Base-by-base conservation (phyloP, 2,797 vertebrate species). In the Semaprochilodus insignis region DNA sequence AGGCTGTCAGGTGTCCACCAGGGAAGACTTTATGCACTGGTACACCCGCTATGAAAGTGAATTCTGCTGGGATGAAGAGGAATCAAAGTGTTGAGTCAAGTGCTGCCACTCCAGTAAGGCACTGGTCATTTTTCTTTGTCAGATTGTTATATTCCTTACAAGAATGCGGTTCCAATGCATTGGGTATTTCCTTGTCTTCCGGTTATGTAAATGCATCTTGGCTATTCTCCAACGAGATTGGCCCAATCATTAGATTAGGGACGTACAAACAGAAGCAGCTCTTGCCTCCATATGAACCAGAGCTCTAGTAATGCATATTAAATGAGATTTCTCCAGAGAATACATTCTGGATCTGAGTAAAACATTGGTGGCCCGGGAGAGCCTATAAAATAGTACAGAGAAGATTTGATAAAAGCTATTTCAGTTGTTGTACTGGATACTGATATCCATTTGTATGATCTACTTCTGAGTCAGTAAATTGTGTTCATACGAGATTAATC, bases 31-130 rank as follows among this genome's bases (percentile, higher is more conserved):
- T 93, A 90, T 92, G 93, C 93, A 88, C 94, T 91, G 85, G 77
- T 95, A 94, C 92, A 93, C 94, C 83, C 78, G 86, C 90, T 92
- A 87, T 92, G 93, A 95, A 94, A 94, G 94, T 90, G 91, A 91
- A 94, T 93, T 93, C 86, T 89, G 87, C 86, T 89, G 93, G 93
- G 93, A 94, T 93, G 90, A 87, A 84, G 87, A 4, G 78, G 88
- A 21, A 91, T 88, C 88, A 89, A 89, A 92, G 90, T 87, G 90
- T 63, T 81, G 89, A 92, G 86, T 94, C 93, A 93, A 95, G 92
- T 92, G 90, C 90, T 90, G 91, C 90, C 91, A 91, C 92, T 95
- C 88, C 85, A 88, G 84, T 88, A 86, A 90, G 88, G 90, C 90
- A 90, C 88, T 82, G 89, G 90, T 85, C 91, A 48, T 6, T 89